A percentile compares a stretch with the other conserved stretches of the same genome.
Conservation (phyloP, 2,113 vertebrate genomes). For the Potamarius usumacintae region DNA sequence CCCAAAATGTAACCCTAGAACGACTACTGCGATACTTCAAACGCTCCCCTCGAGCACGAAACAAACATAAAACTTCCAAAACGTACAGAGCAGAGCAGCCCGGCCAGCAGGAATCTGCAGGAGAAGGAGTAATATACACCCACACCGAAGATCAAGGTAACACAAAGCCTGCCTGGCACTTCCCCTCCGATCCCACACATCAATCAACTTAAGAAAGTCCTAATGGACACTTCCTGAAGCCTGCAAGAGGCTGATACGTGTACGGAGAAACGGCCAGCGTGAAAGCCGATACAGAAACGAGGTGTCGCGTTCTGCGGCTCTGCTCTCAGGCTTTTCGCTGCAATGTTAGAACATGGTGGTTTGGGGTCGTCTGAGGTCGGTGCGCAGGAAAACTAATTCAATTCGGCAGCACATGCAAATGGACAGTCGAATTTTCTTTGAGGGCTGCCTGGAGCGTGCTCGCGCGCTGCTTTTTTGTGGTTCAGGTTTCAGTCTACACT, state of each 20-base stretch:
- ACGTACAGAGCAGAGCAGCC: background rate
- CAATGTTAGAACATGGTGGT: slow-evolving; percentile 26
- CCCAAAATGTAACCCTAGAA: slow-evolving; percentile 15
- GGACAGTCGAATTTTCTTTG: background rate
- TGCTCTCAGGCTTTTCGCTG: slow-evolving; percentile 21
- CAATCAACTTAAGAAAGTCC: slow-evolving; percentile 50
- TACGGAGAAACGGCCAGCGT: slow-evolving; percentile 20
- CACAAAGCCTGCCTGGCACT: slow-evolving; percentile 41
- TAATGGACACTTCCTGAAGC: slow-evolving; percentile 52
- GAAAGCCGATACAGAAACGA: slow-evolving; percentile 44
- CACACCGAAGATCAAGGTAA: slow-evolving; percentile 45
- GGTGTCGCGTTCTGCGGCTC: slow-evolving; percentile 43
- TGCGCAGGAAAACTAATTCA: background rate
- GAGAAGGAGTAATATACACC: slow-evolving; percentile 48
- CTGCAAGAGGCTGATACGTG: slow-evolving; percentile 36
- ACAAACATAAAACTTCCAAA: slow-evolving; percentile 41
- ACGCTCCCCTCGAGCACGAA: background rate
- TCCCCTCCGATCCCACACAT: slow-evolving; percentile 45
- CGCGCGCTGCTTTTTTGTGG: background rate
- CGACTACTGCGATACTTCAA: slow-evolving; percentile 14
- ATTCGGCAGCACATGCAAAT: background rate
- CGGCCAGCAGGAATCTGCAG: slow-evolving; percentile 34
- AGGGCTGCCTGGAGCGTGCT: background rate
- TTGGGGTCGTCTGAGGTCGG: background rate
- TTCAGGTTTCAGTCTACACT: background rate